phyloP scores from a whole-genome alignment of 2,113 vertebrate species.

The Toxotes chatareus region DNA sequence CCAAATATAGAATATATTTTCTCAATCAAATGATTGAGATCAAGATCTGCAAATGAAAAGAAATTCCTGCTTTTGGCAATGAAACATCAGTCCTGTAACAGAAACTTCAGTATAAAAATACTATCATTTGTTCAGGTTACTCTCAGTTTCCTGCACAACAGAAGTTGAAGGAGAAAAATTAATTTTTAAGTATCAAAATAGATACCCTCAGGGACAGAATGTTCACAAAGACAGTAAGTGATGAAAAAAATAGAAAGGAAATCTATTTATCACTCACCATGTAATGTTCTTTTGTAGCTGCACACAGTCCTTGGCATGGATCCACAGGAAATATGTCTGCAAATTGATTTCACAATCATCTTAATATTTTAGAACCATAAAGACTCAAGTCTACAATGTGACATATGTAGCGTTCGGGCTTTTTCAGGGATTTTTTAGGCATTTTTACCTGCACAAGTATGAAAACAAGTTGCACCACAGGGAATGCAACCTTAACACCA shows the following conservation, averaged over 20 bases:
- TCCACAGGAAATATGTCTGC: constrained; percentile 95
- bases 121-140: not conserved
- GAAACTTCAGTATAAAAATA: not conserved
- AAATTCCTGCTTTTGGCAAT: not conserved
- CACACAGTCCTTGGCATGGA: constrained; percentile 92
- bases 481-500: constrained; percentile 90
- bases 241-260: not conserved
- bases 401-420: not conserved
- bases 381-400: not conserved
- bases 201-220: not conserved
- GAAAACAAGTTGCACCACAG: constrained; percentile 91
- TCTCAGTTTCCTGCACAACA: not conserved
- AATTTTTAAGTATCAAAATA: not conserved
- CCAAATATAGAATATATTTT: not conserved
- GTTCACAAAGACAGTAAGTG: not conserved
- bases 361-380: not conserved
- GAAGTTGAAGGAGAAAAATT: not conserved
- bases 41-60: not conserved
- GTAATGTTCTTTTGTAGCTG: constrained; percentile 90
- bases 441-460: constrained; percentile 89
- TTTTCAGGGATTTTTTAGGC: constrained; percentile 70
- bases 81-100: not conserved
- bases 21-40: not conserved
- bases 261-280: constrained; percentile 79
- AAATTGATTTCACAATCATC: constrained; percentile 34